Evolutionary conservation across 2,113 vertebrate genomes (phyloP).

Genomic region (Eublepharis macularius): DNA sequence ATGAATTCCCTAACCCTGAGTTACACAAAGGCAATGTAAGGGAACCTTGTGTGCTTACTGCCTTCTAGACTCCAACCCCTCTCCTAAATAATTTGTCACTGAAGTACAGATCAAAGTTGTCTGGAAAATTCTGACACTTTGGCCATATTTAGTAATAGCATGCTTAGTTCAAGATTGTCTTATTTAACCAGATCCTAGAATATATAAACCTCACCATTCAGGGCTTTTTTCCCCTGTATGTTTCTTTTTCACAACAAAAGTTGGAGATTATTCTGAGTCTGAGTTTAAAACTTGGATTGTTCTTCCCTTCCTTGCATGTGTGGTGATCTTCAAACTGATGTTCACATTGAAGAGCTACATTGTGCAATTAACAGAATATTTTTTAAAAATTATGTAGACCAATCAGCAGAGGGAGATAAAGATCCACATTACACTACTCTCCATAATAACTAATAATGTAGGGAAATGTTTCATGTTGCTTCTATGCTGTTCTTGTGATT

Average conservation of each 20-base stretch:
- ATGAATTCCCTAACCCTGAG: too few species aligned
- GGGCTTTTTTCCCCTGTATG: neutral
- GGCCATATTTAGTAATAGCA: neutral
- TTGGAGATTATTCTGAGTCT: neutral
- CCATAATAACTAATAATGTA: neutral
- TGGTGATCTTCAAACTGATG: neutral
- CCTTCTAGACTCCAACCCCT: neutral
- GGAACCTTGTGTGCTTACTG: neutral
- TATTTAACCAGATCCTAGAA: neutral
- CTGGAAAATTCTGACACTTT: neutral
- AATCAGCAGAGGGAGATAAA: conserved; percentile 34
- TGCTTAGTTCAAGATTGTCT: neutral
- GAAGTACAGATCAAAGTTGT: neutral
- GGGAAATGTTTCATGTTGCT: neutral
- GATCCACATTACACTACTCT: neutral
- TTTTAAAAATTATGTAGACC: conserved; percentile 3
- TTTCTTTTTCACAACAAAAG: neutral
- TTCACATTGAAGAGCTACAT: neutral
- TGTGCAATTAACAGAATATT: neutral
- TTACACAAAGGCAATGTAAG: too few species aligned
- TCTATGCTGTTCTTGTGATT: too few species aligned
- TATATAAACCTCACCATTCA: neutral
- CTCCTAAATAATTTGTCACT: neutral
- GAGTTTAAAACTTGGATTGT: neutral
- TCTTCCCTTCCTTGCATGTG: neutral